Base-by-base conservation (phyloP, 2,888 invertebrate genomes). In the Leptinotarsa juncta region DNA sequence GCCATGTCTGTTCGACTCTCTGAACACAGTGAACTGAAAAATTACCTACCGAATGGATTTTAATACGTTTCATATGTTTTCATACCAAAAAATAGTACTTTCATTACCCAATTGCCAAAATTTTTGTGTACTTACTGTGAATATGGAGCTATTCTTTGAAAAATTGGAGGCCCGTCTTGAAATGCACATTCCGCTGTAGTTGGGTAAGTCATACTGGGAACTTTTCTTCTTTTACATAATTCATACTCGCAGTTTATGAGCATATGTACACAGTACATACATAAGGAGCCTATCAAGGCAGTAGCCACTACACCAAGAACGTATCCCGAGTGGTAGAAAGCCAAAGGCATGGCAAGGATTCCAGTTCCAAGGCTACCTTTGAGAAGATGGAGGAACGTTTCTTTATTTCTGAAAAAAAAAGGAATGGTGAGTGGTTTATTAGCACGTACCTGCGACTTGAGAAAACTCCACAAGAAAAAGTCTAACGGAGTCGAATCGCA, bases 361-460 rank as follows among this genome's bases (percentile, higher is more conserved):
- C 97, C 97, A 0, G 97, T 97, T 0, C 97, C 97, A 77, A 97
- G 90, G 86, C 96, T 96, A 49, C 96, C 96, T 87, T 97, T 97
- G 79, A 97, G 88, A 73, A 97, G 88, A 86, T 97, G 96, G 80
- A 97, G 92, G 76, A 96, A 89, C 0, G 96, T 95, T 84, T 96
- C 95, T 71, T 90, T 88, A 87, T 94, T 94, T 72, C 96, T 96
- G 89, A 68, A 88, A 88, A 77, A 77, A 77, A 77, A 77, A 76
- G 80, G 96, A 92, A 10, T 32, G 42, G 42, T 42, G 42, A 42
- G 12, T 42, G 23, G 23, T 23, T 23, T 23, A 23, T 23, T 23
- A 3, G 23, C 23, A 23, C 4, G 0, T 4, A 23, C 23, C 23
- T 4, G 23, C 23, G 23, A 23, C 4, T 23, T 32, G 7, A 5